Base-by-base conservation (phyloP, 2,888 invertebrate species). In the Diabrotica balteata region DNA sequence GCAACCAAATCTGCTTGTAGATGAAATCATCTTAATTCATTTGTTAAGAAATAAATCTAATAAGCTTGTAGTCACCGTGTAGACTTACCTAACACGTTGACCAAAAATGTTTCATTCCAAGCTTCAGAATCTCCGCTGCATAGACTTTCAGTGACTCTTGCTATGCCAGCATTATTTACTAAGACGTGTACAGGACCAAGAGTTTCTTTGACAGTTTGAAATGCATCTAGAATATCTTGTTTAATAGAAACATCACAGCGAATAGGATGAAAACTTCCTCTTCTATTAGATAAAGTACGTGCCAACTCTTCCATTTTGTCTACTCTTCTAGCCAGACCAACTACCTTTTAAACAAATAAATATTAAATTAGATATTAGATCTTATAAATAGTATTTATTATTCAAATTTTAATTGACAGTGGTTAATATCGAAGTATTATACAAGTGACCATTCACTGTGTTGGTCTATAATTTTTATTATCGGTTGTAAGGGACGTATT, bases 151-250 rank as follows among this genome's bases (percentile, higher is more conserved):
- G 17, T 17, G 17, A 17, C 17, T 54, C 50, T 58, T 1, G 57
- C 11, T 0, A 70, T 45, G 2, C 77, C 79, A n/a, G 79, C 79
- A 59, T 77, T 78, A 68, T 78, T 79, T 7, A 79, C 68, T 4
- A 79, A 68, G 22, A 78, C 73, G 54, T 75, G 71, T 8, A 79
- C 73, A 0, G 78, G 76, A 9, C 80, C 79, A 0, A 80, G 50
- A 51, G 77, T 76, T 2, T 73, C 65, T 42, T 70, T 73, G 10
- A 74, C 72, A 75, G 75, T 76, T 54, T 76, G 66, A 66, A 80
- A 79, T 6, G 75, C 72, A 10, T 65, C 55, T 9, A 77, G 8
- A 9, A 80, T 74, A 22, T 80, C 79, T 53, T 74, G 72, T 66
- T 77, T 77, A 32, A 75, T 77, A 6, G 72, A 67, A 5, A 80